Evolutionary conservation across 2,888 invertebrate genomes (phyloP), one percentile per base, ranked within the genome.

Genomic region (Melieria picta): DNA sequence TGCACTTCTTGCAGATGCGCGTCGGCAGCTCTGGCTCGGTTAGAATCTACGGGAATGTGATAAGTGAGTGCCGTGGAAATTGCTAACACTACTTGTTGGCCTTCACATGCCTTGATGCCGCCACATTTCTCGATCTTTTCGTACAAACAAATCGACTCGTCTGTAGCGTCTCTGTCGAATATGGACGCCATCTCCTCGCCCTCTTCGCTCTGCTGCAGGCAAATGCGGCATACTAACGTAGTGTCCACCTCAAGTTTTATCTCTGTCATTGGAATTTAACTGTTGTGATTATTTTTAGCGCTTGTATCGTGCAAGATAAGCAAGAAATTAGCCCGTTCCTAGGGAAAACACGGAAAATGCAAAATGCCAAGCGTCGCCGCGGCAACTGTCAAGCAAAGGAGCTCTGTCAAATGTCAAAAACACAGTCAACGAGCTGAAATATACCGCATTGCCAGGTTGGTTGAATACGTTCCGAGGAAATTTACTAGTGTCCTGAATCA

Each of bases 71-170:
- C 55, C 11, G 7, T 55, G 61, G 50, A n/a, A n/a, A 45, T 46
- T 50, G 45, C 61, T n/a, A 42, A 58, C 11, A 10, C 10, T 7
- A 10, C 1, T 45, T 58, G 11, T 42, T 11, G 6, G 16, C 43
- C 45, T 46, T 4, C 13, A 47, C 7, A 7, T 78, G 83, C 86
- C 77, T 81, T 80, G 6, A 85, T 81, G 7, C 83, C 85, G 13
- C 83, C 82, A 72, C 82, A 83, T 56, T 76, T 76, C 72, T 84
- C 83, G 50, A 85, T 85, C 79, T 84, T 84, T 50, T 80, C 81
- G 11, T 79, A 77, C 7, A 86, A 72, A 11, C 60, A 73, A 4
- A 72, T 62, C 13, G 73, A 63, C 64, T 46, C 72, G 3, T 72
- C 74, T 6, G 73, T 78, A 1, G 68, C 77, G 4, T 80, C 79